Evolutionary conservation across 2,113 vertebrate species (phyloP), one percentile per base, ranked within the genome.

Genomic region (Trematomus loennbergii): DNA sequence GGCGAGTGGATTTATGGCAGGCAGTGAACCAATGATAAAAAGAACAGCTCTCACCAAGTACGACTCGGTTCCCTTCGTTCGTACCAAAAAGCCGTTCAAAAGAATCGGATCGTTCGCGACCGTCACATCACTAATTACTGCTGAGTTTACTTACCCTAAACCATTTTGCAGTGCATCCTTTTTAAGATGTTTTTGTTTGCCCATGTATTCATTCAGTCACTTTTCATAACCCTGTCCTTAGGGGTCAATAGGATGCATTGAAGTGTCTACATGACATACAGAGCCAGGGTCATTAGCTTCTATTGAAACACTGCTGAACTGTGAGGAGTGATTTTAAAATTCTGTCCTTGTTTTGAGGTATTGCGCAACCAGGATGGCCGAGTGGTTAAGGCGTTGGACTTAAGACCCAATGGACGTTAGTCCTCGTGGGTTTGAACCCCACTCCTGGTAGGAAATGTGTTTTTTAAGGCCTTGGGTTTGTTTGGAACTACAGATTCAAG

Each of bases 251-350:
- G 36, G 58, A n/a, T 36, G 43, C 66, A 68, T 52, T 79, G 80
- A 71, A 60, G 70, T 52, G 11, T 78, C 57, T 48, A 40, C 70
- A 68, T 33, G 46, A 81, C 75, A 43, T 48, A 46, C 13, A 53
- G 71, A 58, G 20, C 18, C 49, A 63, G 33, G 36, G 22, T 45
- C 70, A 5, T 72, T 58, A 18, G 43, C 49, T 12, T 45, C 66
- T 83, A 33, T 25, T 45, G 49, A 29, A 29, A 68, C 62, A 12
- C 73, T 58, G 25, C 69, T 22, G 29, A 86, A 60, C 11, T 40
- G 9, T 82, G 29, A 40, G 5, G 1, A 5, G 36, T 40, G 36
- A 40, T 40, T 40, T 29, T 29, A 29, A 40, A 7, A 8, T 40
- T 48, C 17, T 17, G 61, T 50, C 62, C 66, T 67, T 72, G 65